Conservation (phyloP, 2,113 vertebrate species). For the Mugil cephalus region DNA sequence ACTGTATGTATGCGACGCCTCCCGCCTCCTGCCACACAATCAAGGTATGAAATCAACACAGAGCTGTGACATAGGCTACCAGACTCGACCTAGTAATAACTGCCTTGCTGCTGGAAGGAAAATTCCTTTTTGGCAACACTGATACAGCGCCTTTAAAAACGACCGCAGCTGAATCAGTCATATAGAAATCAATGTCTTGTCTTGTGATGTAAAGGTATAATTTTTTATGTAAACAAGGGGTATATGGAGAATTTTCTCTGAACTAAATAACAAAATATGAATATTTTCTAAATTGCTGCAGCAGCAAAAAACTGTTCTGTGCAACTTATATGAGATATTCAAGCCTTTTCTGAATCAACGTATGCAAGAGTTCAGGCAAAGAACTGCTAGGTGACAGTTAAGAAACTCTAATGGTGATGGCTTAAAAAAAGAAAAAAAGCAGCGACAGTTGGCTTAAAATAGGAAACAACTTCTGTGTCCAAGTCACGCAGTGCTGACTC, state of each 20-base stretch:
- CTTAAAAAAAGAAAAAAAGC: neutral
- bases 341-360: too few relatives aligned
- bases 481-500: constrained; percentile 8
- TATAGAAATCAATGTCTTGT: neutral
- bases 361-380: too few relatives aligned
- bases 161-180: neutral
- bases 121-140: neutral
- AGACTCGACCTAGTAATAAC: constrained; percentile 3
- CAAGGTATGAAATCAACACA: constrained; percentile 54
- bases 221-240: neutral
- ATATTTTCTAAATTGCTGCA: too few relatives aligned
- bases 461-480: neutral
- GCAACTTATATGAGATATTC: too few relatives aligned
- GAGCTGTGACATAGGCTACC: constrained; percentile 47
- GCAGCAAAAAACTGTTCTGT: too few relatives aligned
- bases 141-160: neutral
- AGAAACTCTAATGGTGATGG: neutral
- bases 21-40: constrained; percentile 28
- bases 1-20: neutral
- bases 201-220: neutral
- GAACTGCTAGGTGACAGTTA: neutral
- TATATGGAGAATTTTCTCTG: neutral
- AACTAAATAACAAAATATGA: neutral
- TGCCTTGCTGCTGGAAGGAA: constrained; percentile 1
- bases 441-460: neutral